A percentile compares a stretch with the other conserved stretches of the same genome.
These are phyloP conservation scores for Nibea coibor DNA, from an alignment of 2,113 vertebrate genomes.

Conservation along the genomic window DNA sequence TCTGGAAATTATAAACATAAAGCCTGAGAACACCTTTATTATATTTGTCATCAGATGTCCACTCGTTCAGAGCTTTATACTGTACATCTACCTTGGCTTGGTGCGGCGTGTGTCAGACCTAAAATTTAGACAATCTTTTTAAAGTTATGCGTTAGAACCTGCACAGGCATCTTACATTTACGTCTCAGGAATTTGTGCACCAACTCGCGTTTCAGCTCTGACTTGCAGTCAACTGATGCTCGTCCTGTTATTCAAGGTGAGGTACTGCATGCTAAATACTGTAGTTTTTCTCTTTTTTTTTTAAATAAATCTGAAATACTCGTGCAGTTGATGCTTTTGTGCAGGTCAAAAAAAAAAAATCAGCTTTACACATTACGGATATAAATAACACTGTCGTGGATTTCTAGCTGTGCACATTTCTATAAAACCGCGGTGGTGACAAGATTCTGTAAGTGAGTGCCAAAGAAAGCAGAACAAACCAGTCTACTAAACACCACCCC, in stretches of 20 bases:
- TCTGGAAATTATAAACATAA: constrained; percentile 38
- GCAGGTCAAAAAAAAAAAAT: constrained; percentile 7
- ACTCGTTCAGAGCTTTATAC: constrained; percentile 9
- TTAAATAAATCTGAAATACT: constrained; percentile 20
- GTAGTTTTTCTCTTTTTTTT: background rate
- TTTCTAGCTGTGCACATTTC: constrained; percentile 57
- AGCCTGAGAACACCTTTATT: constrained; percentile 53
- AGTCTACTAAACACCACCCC: constrained; percentile 52
- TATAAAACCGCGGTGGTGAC: constrained; percentile 41
- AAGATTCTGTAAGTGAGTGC: constrained; percentile 52
- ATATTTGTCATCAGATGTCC: constrained; percentile 47
- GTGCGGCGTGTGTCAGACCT: background rate
- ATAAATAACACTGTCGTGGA: constrained; percentile 70
- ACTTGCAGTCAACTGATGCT: constrained; percentile 16
- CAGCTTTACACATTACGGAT: constrained; percentile 36
- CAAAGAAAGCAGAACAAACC: constrained; percentile 63
- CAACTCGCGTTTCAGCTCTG: constrained; percentile 25
- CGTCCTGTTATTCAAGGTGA: background rate
- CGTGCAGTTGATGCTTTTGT: constrained; percentile 15
- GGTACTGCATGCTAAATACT: constrained; percentile 33
- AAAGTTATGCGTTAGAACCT: constrained; percentile 5
- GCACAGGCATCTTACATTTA: constrained; percentile 13
- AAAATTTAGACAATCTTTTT: background rate
- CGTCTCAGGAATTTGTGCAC: constrained; percentile 22
- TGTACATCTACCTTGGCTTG: constrained; percentile 13